Evolutionary conservation across 1,140 invertebrate genomes (phyloP).

Genomic region (Portunus trituberculatus): DNA sequence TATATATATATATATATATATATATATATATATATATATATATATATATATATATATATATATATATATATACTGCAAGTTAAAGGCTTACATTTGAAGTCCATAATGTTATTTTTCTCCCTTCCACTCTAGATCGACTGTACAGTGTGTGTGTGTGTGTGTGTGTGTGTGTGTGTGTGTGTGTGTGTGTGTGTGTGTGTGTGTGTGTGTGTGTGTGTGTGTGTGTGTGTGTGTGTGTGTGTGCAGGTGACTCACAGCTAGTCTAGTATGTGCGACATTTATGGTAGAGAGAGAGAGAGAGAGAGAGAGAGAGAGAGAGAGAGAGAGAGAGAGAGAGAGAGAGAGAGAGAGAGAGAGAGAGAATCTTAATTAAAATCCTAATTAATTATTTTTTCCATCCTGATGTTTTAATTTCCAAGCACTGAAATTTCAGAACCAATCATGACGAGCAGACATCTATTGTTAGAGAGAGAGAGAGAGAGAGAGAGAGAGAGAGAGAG

Average conservation of each 20-base stretch:
- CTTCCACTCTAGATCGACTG: too few species aligned
- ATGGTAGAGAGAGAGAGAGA: background rate
- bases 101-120: too few species aligned
- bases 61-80: too few species aligned
- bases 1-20: too few species aligned
- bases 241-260: slow-evolving; percentile 33
- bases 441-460: too few species aligned
- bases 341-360: slow-evolving; percentile 33
- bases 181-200: background rate
- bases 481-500: too few species aligned
- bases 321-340: slow-evolving; percentile 12
- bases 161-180: background rate
- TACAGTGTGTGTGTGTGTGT: too few species aligned
- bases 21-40: too few species aligned
- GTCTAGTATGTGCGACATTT: slow-evolving; percentile 3
- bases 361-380: background rate
- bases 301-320: slow-evolving; percentile 11
- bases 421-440: background rate
- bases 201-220: slow-evolving; percentile 1
- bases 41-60: too few species aligned
- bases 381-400: background rate
- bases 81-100: too few species aligned
- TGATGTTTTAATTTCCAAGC: background rate
- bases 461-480: too few species aligned
- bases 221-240: background rate